Percentiles rank a stretch among this genome's conserved stretches.
Evolutionary conservation across 2,113 vertebrate species (phyloP).

Genomic region (Gasterosteus nipponicus): DNA sequence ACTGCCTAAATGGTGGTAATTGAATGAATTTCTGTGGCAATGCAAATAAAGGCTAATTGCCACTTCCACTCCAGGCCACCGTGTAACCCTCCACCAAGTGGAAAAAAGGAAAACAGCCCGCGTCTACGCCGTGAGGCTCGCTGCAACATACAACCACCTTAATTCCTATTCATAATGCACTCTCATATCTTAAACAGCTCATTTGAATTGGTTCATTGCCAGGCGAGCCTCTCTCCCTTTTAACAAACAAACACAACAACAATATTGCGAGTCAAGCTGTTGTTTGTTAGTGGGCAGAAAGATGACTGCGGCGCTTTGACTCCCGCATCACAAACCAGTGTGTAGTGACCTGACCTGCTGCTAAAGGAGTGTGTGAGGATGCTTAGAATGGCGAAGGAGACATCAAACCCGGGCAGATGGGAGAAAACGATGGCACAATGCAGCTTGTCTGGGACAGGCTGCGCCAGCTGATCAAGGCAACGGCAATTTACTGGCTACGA

Average conservation of each 20-base stretch:
- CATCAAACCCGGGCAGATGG: slow-evolving; percentile 84
- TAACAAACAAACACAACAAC: slow-evolving; percentile 70
- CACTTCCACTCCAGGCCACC: slow-evolving; percentile 57
- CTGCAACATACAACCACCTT: slow-evolving; percentile 46
- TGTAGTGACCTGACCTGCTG: slow-evolving; percentile 86
- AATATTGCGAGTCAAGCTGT: slow-evolving; percentile 75
- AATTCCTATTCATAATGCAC: slow-evolving; percentile 57
- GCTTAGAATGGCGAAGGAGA: slow-evolving; percentile 85
- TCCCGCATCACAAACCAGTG: slow-evolving; percentile 55
- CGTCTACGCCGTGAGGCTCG: slow-evolving; percentile 37
- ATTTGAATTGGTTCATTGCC: slow-evolving; percentile 68
- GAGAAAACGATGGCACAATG: slow-evolving; percentile 63
- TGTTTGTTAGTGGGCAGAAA: slow-evolving; percentile 70
- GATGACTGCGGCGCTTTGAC: slow-evolving; percentile 59
- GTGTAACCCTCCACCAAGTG: slow-evolving; percentile 40
- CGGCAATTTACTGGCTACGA: slow-evolving; percentile 57
- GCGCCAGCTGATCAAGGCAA: slow-evolving; percentile 62
- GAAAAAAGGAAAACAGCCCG: slow-evolving; percentile 21
- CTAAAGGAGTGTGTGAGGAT: slow-evolving; percentile 77
- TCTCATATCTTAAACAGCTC: slow-evolving; percentile 66
- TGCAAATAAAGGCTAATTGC: slow-evolving; percentile 69
- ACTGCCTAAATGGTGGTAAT: slow-evolving; percentile 62
- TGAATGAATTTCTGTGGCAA: slow-evolving; percentile 59
- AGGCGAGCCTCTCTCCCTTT: slow-evolving; percentile 60
- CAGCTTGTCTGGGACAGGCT: slow-evolving; percentile 60